phyloP scores from a whole-genome alignment of 2,888 invertebrate genomes.

The Abrostola triplasia region DNA sequence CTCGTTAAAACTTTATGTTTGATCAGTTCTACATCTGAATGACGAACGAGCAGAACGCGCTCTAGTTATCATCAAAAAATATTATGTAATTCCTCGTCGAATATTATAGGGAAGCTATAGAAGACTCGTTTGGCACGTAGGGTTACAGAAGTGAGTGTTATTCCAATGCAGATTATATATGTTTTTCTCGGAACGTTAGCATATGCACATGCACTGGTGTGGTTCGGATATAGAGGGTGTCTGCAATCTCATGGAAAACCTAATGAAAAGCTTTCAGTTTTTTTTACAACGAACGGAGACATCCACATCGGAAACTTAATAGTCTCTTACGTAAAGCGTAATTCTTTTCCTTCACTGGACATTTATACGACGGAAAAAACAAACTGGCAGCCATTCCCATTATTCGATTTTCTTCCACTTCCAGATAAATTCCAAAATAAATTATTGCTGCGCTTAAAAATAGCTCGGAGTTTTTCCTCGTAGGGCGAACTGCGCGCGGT shows the following conservation, averaged over 20 bases:
- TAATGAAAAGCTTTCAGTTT: background rate
- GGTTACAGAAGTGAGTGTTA: too few species aligned
- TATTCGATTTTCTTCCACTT: conserved; percentile 43
- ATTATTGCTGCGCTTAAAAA: conserved; percentile 41
- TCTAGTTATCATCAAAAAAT: conserved; percentile 12
- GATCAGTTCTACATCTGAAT: conserved; percentile 42
- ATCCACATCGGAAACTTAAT: conserved; percentile 10
- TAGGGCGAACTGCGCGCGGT: conserved; percentile 2
- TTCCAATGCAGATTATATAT: too few species aligned
- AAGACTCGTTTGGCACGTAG: background rate
- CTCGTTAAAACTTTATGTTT: conserved; percentile 51
- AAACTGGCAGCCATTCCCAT: conserved; percentile 44
- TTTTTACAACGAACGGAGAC: conserved; percentile 1
- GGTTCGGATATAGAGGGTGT: too few species aligned
- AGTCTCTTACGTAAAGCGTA: conserved; percentile 29
- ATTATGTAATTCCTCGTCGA: conserved; percentile 4
- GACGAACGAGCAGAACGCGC: conserved; percentile 32
- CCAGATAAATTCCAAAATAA: conserved; percentile 43
- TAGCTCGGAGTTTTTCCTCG: conserved; percentile 30
- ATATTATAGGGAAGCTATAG: background rate
- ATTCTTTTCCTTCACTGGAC: conserved; percentile 25
- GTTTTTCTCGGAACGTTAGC: too few species aligned
- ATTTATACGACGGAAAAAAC: conserved; percentile 43
- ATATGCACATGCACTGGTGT: too few species aligned
- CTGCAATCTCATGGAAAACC: background rate